Evolutionary conservation across 53 echinoderm and acorn worm species (phyloP), one percentile per base, ranked within the genome.

Genomic region (Luidia sarsii): DNA sequence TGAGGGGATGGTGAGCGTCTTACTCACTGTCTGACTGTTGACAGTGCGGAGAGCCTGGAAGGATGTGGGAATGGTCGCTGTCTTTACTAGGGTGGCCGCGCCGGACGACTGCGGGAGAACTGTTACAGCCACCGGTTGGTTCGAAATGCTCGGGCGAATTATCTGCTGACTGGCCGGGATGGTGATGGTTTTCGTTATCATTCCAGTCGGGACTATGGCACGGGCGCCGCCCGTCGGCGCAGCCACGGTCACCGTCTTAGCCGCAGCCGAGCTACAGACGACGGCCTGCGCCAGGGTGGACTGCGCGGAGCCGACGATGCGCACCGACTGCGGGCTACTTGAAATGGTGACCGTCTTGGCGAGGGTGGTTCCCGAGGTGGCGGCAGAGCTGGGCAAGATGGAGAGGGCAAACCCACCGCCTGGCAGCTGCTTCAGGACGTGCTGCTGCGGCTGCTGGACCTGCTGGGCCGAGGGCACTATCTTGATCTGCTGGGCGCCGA

Each of bases 121-220:
- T 3, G 70, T 15, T 29, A 70, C 21, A n/a, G 30, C 70, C 24
- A 67, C 48, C 3, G 43, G 15, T 16, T 43, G 43, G 35, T 48
- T 67, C 56, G 72, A 39, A 41, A 49, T 53, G 34, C 35, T 19
- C 8, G 71, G 7, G 20, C 33, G 72, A 24, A 56, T 39, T 23
- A 72, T 55, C 72, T 72, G 72, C 55, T 72, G 72, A 37, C 39
- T 50, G n/a, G 72, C 72, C 8, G 72, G 72, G 25, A 72, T 56
- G 14, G 72, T 72, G 22, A 72, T 72, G 3, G 72, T 72, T 39
- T 72, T 72, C 19, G 72, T 72, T 37, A 72, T 72, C 27, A 54
- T 27, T 34, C 72, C 36, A 11, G 72, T 72, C 2, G 72, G 72
- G 4, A 56, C 37, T 23, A 72, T 72, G 1, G 55, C 24, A 15